phyloP scores from a whole-genome alignment of 2,113 vertebrate genomes.

The Vombatus ursinus region DNA sequence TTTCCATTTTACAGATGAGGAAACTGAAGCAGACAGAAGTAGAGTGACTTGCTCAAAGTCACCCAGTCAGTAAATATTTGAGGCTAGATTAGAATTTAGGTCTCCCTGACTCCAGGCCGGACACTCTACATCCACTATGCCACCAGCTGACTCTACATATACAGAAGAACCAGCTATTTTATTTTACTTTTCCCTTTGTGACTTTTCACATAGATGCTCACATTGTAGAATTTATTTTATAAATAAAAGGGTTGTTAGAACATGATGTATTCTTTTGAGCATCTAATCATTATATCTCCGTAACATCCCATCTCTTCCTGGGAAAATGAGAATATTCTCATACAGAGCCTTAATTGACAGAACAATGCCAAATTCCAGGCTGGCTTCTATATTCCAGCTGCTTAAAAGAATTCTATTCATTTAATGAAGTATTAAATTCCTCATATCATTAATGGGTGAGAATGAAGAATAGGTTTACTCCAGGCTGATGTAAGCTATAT shows the following conservation, averaged over 20 bases:
- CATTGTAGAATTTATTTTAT: slow-evolving; percentile 73
- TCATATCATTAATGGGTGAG: background rate
- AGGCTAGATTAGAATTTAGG: background rate
- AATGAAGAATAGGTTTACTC: background rate
- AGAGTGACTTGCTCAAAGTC: background rate
- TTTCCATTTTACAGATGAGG: background rate
- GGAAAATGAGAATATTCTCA: slow-evolving; percentile 49
- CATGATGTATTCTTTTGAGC: slow-evolving; percentile 47
- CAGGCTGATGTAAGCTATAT: background rate
- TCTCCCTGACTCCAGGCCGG: background rate
- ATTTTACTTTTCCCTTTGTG: slow-evolving; percentile 66
- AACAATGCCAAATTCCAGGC: background rate
- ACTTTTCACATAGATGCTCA: slow-evolving; percentile 62
- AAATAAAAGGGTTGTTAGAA: slow-evolving; percentile 29
- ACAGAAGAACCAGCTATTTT: slow-evolving; percentile 75
- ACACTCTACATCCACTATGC: background rate
- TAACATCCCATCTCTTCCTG: slow-evolving; percentile 32
- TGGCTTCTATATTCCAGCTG: background rate
- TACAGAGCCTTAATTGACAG: slow-evolving; percentile 5
- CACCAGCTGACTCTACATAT: background rate
- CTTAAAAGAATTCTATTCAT: background rate
- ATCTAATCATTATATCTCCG: slow-evolving; percentile 21
- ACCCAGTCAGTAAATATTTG: background rate
- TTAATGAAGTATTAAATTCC: background rate
- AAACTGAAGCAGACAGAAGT: background rate